Evolutionary conservation across 1,140 invertebrate species (phyloP), one percentile per base, ranked within the genome.

Genomic region (Drosophila erecta): DNA sequence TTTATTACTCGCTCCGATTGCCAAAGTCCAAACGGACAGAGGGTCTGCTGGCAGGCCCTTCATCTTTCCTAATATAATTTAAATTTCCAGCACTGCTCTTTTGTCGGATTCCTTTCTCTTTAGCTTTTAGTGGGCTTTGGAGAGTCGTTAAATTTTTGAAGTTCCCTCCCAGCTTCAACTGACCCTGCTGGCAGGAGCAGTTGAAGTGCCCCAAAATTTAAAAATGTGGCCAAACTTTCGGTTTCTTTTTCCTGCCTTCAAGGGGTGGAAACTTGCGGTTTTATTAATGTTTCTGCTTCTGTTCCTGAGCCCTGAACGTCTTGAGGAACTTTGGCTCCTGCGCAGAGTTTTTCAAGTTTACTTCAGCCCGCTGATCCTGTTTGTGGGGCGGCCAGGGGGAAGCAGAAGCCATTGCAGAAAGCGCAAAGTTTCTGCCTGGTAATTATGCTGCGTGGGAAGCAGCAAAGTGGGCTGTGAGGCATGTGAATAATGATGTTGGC

Each of bases 51-150:
- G 59, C 41, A 59, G 55, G 47, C 59, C 49, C 62, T 69, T 69
- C 66, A 79, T 83, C 79, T 73, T 80, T 49, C 58, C 60, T 87
- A 89, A 87, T 87, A 79, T 87, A 87, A 86, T 86, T 87, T 86
- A 76, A 79, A 86, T 87, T 83, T 72, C 72, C 43, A 27, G 43
- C 35, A 40, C 37, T 58, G 40, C 44, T 79, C 70, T 44, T 55
- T 59, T 53, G 2, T 53, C 53, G 37, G 10, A 55, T 61, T 59
- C 35, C 24, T 60, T 77, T 37, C 38, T 67, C 14, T 40, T 15
- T 11, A 27, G 69, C 58, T 76, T 79, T 86, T 83, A 86, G 83
- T 81, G 79, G 75, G 58, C 83, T 66, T 79, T 76, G 79, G 83
- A 89, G 84, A 87, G 84, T 87, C 76, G 76, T 87, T 72, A 86